A percentile compares a stretch with the other conserved stretches of the same genome.
Conservation (phyloP, 1,140 invertebrate genomes). For the Drosophila equinoxialis region DNA sequence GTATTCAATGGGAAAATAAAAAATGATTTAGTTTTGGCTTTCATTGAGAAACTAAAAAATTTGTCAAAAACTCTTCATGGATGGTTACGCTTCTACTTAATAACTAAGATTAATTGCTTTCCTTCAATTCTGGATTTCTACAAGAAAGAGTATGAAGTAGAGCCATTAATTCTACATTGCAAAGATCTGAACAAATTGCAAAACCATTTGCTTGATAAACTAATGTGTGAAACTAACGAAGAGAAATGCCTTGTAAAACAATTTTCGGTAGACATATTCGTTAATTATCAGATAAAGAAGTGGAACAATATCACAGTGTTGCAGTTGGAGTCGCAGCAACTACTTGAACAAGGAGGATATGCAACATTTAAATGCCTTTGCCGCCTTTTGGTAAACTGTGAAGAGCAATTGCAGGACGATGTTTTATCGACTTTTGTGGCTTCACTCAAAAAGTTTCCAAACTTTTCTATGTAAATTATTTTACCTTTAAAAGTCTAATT, state of each 20-base stretch:
- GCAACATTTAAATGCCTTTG: constrained; percentile 33
- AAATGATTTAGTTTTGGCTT: too few relatives aligned
- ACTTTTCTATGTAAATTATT: constrained; percentile 29
- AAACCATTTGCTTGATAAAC: constrained; percentile 35
- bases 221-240: constrained; percentile 49
- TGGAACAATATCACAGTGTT: constrained; percentile 27
- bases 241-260: constrained; percentile 48
- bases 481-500: not conserved
- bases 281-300: not conserved
- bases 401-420: constrained; percentile 27
- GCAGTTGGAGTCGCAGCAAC: constrained; percentile 10
- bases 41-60: too few relatives aligned
- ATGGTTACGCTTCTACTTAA: too few relatives aligned
- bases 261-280: constrained; percentile 46
- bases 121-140: constrained; percentile 28
- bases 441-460: constrained; percentile 16
- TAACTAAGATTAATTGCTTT: too few relatives aligned
- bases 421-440: constrained; percentile 27
- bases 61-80: too few relatives aligned
- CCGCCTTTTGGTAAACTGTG: constrained; percentile 4
- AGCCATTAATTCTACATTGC: constrained; percentile 20
- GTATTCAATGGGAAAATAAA: too few relatives aligned
- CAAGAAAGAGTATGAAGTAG: constrained; percentile 31
- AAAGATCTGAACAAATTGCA: constrained; percentile 30
- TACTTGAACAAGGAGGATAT: constrained; percentile 41